Evolutionary conservation across 2,113 vertebrate species (phyloP), one percentile per base, ranked within the genome.

Genomic region (Tenrec ecaudatus): DNA sequence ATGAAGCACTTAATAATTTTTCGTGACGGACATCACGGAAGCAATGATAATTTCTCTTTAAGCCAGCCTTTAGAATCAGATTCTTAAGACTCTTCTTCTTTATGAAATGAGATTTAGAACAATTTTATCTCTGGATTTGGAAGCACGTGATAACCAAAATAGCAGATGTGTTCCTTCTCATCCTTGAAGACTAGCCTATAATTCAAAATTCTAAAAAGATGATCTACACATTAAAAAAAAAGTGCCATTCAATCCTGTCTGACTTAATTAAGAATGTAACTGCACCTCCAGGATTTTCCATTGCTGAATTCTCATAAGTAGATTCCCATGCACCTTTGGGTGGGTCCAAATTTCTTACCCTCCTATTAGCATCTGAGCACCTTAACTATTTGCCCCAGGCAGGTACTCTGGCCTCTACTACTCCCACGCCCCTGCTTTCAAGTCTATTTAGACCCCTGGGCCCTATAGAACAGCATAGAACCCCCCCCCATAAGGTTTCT

Each of bases 1-100:
- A 76, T 23, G 83, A 94, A 58, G 9, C 31, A 95, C 38, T 5
- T 43, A 40, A 91, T 53, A 69, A 60, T 43, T 64, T 82, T 90
- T 91, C 66, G 58, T 78, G 4, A 66, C 60, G 79, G 53, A 82
- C 40, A 53, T 73, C 22, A 47, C 40, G 82, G 20, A 75, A n/a
- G 88, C 69, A 86, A 27, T 38, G 31, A 82, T 66, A 53, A 91
- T 58, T n/a, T 73, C 40, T 79, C 62, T 88, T 78, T 33, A 77
- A 47, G 75, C 75, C 64, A 31, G 11, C 20, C 62, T 64, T 82
- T 82, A 85, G 62, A 11, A 91, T 58, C 64, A 79, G 38, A 68
- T 71, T 81, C 33, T 53, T 53, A 53, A 53, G 47, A 53, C 11
- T 53, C 9, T 14, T 53, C 47, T 60, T 71, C 53, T 27, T 85